Evolutionary conservation across 2,888 invertebrate species (phyloP), one percentile per base, ranked within the genome.

Genomic region (Leptinotarsa haldemani): DNA sequence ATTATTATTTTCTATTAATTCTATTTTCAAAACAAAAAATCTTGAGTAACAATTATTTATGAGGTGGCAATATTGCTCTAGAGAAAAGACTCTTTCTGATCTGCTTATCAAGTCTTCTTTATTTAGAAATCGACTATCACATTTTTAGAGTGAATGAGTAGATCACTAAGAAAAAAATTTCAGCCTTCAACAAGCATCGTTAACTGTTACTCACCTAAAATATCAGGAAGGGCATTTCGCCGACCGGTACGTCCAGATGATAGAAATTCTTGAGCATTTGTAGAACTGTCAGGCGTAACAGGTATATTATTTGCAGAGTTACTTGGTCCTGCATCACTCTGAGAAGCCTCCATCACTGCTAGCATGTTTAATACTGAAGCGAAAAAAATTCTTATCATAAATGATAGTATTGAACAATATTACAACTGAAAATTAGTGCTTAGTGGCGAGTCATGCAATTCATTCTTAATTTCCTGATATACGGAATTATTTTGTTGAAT

Each of bases 201-300:
- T 13, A 40, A 12, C 40, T 40, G 40, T 9, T 52, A 68, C 77
- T 74, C 77, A 75, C 94, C 92, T 76, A 84, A 77, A 80, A 96
- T 95, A 86, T 96, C 94, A 1, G 95, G 94, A 89, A 97, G 89
- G 65, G 97, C 97, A 88, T 97, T 97, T 79, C 97, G 89, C 70
- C 97, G 90, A 20, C 97, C 97, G 48, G 96, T 95, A 78, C 97
- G 90, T 4, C 96, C 96, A 1, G 95, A 94, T 82, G 93, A 93
- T 75, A 95, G 90, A 87, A 97, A 97, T 86, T 96, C 95, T 74
- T 87, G 82, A 40, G 79, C 79, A 61, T 80, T 69, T 13, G 77
- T 73, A 67, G 74, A 58, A 46, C 73, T 72, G 40, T 80, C 80
- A 64, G 80, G 82, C 77, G 77, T 79, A 30, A 79, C 77, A 70